phyloP scores from a whole-genome alignment of 1,140 invertebrate genomes.

The Charaxes varanes region DNA sequence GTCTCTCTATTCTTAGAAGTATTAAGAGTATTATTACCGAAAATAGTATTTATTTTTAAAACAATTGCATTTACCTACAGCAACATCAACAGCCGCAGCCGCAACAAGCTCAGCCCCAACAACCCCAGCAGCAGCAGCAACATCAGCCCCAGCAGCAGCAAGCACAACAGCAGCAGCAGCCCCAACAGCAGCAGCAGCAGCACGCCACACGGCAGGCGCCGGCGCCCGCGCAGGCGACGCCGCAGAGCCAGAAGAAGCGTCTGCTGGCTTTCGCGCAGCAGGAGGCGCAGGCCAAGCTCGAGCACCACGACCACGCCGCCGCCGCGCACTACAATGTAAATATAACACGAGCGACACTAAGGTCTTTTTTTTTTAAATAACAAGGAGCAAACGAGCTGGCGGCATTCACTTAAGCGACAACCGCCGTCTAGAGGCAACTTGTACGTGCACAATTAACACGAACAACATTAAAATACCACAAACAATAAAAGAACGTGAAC shows the following conservation, averaged over 20 bases:
- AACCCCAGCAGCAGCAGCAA: conserved; percentile 21
- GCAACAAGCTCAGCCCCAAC: conserved; percentile 16
- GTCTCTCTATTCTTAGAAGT: no score
- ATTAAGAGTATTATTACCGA: no score
- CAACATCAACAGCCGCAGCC: conserved; percentile 5
- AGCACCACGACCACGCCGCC: conserved; percentile 32
- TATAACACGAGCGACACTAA: neutral
- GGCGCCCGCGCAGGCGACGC: conserved; percentile 43
- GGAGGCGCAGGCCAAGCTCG: conserved; percentile 78
- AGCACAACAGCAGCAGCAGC: conserved; percentile 40
- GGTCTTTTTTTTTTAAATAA: neutral
- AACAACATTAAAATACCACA: no score
- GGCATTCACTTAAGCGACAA: no score
- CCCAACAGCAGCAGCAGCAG: conserved; percentile 35
- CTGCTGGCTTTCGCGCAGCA: conserved; percentile 88
- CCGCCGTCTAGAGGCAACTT: no score
- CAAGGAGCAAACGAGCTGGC: no score
- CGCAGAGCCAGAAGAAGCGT: conserved; percentile 87
- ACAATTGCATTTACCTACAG: no score
- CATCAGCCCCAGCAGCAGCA: conserved; percentile 29
- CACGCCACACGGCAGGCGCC: conserved; percentile 8
- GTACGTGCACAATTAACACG: no score
- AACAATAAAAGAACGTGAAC: no score
- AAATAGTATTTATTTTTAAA: no score
- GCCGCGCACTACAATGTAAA: conserved; percentile 31